These are phyloP conservation scores for Elgaria multicarinata DNA, from an alignment of 2,113 vertebrate genomes.

Conservation along the genomic window DNA sequence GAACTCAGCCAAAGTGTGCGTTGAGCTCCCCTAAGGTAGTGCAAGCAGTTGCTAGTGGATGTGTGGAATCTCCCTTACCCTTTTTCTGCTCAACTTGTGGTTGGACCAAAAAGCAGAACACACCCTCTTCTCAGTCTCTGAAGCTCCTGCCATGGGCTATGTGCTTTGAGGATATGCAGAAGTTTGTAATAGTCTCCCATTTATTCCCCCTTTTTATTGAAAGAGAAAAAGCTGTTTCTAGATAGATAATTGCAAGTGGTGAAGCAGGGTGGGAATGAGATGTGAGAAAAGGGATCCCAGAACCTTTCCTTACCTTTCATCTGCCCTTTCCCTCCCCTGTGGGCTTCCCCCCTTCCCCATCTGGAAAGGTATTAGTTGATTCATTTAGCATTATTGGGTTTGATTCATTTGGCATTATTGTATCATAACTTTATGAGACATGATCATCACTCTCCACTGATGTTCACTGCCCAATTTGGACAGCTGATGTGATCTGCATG, in stretches of 20 bases:
- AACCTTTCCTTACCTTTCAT: not conserved
- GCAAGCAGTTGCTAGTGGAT: not conserved
- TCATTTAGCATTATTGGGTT: too few relatives aligned
- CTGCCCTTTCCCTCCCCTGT: not conserved
- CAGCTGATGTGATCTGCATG: not conserved
- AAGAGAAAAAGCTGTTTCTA: not conserved
- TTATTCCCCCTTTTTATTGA: not conserved
- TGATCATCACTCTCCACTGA: not conserved
- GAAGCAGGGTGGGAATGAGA: not conserved
- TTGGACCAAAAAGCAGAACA: not conserved
- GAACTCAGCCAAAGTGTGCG: too few relatives aligned
- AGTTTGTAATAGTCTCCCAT: not conserved
- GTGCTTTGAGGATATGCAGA: not conserved
- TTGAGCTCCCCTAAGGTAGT: not conserved
- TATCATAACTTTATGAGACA: not conserved
- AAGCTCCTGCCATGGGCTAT: too few relatives aligned
- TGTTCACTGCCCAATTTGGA: not conserved
- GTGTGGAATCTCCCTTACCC: not conserved
- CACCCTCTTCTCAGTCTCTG: not conserved
- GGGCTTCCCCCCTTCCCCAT: not conserved
- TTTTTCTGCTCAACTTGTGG: not conserved
- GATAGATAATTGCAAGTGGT: not conserved
- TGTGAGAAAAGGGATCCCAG: not conserved
- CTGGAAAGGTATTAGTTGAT: too few relatives aligned
- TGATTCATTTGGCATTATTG: not conserved